phyloP scores from a whole-genome alignment of 64 coral and sea anemone species.

The Anthopleura sola region DNA sequence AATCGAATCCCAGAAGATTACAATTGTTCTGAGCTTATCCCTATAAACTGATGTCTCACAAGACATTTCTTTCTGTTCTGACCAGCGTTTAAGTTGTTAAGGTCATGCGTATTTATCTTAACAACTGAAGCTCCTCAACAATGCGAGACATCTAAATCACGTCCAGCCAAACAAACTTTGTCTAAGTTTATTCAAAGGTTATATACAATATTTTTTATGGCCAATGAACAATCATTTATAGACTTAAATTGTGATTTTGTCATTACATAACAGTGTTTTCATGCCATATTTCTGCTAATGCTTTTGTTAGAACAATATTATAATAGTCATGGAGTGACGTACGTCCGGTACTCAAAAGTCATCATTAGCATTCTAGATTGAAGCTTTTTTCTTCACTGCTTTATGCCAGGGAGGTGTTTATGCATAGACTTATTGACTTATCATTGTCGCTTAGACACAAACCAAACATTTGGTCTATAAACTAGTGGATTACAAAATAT shows the following conservation, averaged over 20 bases:
- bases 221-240: too few relatives aligned
- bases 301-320: not conserved
- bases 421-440: not conserved
- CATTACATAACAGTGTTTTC: not conserved
- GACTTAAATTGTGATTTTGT: not conserved
- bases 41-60: too few relatives aligned
- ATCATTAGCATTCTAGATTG: not conserved
- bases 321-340: not conserved
- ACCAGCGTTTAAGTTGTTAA: not conserved
- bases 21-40: too few relatives aligned
- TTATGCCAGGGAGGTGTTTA: too few relatives aligned
- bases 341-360: not conserved
- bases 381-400: not conserved
- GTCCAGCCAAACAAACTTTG: not conserved
- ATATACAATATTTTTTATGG: not conserved
- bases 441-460: not conserved
- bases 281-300: not conserved
- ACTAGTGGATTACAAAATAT: not conserved
- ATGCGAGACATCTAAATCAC: not conserved
- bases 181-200: not conserved
- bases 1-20: too few relatives aligned
- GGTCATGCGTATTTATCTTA: not conserved
- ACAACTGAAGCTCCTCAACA: not conserved
- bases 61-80: not conserved
- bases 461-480: not conserved